Conservation (phyloP, 1,140 invertebrate genomes). For the Leptestheria dahalacensis region DNA sequence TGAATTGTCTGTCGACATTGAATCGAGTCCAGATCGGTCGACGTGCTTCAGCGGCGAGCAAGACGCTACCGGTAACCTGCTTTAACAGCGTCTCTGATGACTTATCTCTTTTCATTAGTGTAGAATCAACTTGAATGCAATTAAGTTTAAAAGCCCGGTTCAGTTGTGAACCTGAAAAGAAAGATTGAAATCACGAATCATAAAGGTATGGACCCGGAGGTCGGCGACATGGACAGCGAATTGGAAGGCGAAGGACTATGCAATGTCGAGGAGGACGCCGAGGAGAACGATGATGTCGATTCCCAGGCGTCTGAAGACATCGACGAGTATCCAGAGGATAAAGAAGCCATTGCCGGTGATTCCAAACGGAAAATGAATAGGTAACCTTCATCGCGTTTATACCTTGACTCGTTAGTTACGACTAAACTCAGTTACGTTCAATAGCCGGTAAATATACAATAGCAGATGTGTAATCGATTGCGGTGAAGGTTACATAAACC, state of each 20-base stretch:
- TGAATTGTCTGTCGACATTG: constrained; percentile 17
- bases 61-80: neutral
- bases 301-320: constrained; percentile 1
- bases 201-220: neutral
- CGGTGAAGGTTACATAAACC: no score
- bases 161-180: no score
- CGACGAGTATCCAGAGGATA: constrained; percentile 4
- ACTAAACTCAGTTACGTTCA: no score
- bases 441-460: no score
- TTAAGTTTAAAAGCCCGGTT: no score
- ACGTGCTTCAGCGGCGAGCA: constrained; percentile 8
- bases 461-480: no score
- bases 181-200: no score
- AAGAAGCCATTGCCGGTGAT: neutral
- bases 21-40: constrained; percentile 8
- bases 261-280: constrained; percentile 9
- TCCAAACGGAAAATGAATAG: neutral
- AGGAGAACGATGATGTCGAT: constrained; percentile 8
- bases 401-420: no score
- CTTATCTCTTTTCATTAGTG: no score
- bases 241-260: constrained; percentile 1
- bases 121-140: no score
- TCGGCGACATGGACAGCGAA: constrained; percentile 1
- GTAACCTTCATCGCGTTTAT: neutral
- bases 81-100: no score